Evolutionary conservation across 30 jellyfish, hydroid and myxozoan genomes (phyloP), one percentile per base, ranked within the genome.

Genomic region (Aurelia aurita): DNA sequence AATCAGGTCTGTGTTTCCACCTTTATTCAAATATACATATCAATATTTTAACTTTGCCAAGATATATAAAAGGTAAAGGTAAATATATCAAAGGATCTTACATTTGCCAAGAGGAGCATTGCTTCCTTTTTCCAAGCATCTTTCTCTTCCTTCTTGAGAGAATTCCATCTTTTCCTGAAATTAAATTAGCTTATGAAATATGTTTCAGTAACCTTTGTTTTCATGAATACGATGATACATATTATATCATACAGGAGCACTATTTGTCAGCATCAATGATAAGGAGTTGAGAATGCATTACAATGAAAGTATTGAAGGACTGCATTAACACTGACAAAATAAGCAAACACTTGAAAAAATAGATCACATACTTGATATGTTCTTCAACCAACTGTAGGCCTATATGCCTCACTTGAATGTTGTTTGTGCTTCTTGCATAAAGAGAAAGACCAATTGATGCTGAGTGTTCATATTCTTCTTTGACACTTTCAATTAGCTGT

Each of bases 301-400:
- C 15, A 3, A 2, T 31, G 43, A 31, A 9, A 39, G 9, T 39
- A 39, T 6, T 39, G 51, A 39, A 8, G 16, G 15, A 39, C 51
- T 39, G 16, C 14, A 6, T 7, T 0, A 34, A 34, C 46, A 34
- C 7, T 34, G 46, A 34, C 46, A 34, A 34, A 3, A n/a, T n/a
- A n/a, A n/a, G n/a, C n/a, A n/a, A n/a, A n/a, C n/a, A n/a, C n/a
- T 3, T 45, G 32, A 18, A 39, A 11, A 60, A 47, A 11, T 13
- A 2, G 34, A 45, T 16, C 20, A 69, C 90, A 53, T 34, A 88
- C 96, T 80, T 88, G 45, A 79, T 60, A 46, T 72, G 69, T n/a
- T 78, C 90, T 60, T 88, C 96, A 23, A 79, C 80, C 31, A 88
- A 51, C 84, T 73, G 86, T 25, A 88, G 22, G 4, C 96, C 96